Evolutionary conservation across 2,888 invertebrate genomes (phyloP), one percentile per base, ranked within the genome.

Genomic region (Sinohyriopsis cumingii): DNA sequence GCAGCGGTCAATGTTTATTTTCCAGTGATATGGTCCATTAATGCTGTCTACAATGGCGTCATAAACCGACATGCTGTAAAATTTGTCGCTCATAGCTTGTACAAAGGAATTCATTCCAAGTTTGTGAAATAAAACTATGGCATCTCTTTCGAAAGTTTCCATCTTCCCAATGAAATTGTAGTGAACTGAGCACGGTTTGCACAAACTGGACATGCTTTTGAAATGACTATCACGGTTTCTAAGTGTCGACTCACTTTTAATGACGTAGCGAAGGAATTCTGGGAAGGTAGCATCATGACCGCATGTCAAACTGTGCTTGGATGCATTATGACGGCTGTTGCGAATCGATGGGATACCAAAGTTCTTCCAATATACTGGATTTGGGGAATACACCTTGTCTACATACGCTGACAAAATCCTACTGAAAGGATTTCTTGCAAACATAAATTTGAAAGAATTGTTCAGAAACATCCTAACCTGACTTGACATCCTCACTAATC

Each of bases 211-310:
- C 3, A 69, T 71, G 56, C 77, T 72, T 20, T 67, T 64, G 24
- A 68, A 63, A 72, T 77, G 77, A 1, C 64, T 59, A 59, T 77
- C 74, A n/a, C 69, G 15, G 24, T 63, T 65, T 67, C 55, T 64
- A 24, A 55, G 25, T 1, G 60, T 63, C 24, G 19, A 62, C 57
- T 74, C 77, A 53, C 67, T 64, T 18, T 25, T 22, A 1, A 54
- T 64, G 4, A 68, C 77, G 53, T 59, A 63, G 45, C 70, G 64
- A 4, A 74, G 64, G 61, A 77, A 77, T 59, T 77, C 77, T 6
- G 66, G 22, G 59, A 77, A 77, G 54, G 77, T 77, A 4, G 72
- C 71, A 57, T 77, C 74, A 63, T 74, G 74, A 12, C 74, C 77
- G 28, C 59, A 57, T 19, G 60, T 12, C 45, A 53, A 53, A 3